A percentile compares a stretch with the other conserved stretches of the same genome.
Conservation (phyloP, 1,140 invertebrate genomes). For the Drosophila miranda region DNA sequence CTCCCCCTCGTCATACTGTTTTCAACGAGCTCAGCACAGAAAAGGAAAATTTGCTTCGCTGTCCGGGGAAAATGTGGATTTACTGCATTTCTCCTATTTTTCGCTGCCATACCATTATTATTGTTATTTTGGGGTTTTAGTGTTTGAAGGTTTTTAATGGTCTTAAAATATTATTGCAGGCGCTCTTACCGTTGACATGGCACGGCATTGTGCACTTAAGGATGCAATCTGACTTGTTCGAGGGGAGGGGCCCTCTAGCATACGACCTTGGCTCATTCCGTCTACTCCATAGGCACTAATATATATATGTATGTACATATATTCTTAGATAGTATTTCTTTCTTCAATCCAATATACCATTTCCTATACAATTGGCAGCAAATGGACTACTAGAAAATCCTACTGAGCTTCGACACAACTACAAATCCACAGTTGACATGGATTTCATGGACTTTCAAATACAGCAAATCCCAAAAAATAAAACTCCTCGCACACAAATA, state of each 20-base stretch:
- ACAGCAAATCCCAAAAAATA: no score
- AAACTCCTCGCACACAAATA: no score
- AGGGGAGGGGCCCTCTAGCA: conserved; percentile 7
- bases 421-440: no score
- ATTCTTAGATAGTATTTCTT: no score
- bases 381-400: no score
- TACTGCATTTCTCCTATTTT: conserved; percentile 46
- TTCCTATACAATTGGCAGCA: no score
- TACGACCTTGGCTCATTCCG: conserved; percentile 15
- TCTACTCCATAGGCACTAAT: not conserved
- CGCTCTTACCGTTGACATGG: conserved; percentile 32
- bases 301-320: conserved; percentile 12
- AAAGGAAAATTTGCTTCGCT: conserved; percentile 38
- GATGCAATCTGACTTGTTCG: conserved; percentile 40
- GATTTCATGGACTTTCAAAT: no score
- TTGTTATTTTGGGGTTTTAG: conserved; percentile 48
- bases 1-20: conserved; percentile 5
- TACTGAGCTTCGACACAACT: no score
- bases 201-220: conserved; percentile 66
- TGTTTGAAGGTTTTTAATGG: conserved; percentile 56
- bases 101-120: conserved; percentile 37
- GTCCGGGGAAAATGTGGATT: conserved; percentile 54
- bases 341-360: not conserved
- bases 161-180: conserved; percentile 43
- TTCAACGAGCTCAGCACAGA: conserved; percentile 29